phyloP scores from a whole-genome alignment of 2,888 invertebrate species.

The Rhorus exstirpatorius region DNA sequence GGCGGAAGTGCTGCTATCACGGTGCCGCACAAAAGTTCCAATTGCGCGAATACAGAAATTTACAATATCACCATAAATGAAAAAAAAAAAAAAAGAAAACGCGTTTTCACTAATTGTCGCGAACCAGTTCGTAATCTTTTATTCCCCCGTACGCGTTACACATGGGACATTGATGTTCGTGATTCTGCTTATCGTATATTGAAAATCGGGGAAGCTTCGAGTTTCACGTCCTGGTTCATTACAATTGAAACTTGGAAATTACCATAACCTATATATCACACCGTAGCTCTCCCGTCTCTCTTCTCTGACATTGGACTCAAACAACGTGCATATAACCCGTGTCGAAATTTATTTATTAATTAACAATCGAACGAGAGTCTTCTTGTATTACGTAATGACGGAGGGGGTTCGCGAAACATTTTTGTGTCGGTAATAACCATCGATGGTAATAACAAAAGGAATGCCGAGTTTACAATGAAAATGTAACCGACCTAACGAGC shows the following conservation, averaged over 20 bases:
- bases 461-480: conserved; percentile 55
- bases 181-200: background rate
- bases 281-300: conserved; percentile 13
- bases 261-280: conserved; percentile 58
- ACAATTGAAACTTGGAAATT: conserved; percentile 39
- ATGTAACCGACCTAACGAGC: too few species aligned
- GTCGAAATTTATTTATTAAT: too few species aligned
- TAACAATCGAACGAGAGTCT: conserved; percentile 35
- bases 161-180: conserved; percentile 6
- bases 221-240: conserved; percentile 59
- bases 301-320: too few species aligned
- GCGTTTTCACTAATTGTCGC: background rate
- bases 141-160: too few species aligned
- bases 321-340: too few species aligned
- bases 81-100: background rate
- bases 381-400: conserved; percentile 69
- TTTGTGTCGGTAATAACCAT: conserved; percentile 49
- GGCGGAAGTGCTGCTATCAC: conserved; percentile 81
- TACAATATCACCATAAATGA: background rate
- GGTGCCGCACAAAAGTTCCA: conserved; percentile 70
- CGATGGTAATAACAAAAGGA: too few species aligned
- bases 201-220: conserved; percentile 37
- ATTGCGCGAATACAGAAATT: background rate
- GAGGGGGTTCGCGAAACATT: conserved; percentile 67
- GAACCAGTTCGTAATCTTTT: too few species aligned